Conservation (phyloP, 1,140 invertebrate genomes). For the Drosophila bipectinata region DNA sequence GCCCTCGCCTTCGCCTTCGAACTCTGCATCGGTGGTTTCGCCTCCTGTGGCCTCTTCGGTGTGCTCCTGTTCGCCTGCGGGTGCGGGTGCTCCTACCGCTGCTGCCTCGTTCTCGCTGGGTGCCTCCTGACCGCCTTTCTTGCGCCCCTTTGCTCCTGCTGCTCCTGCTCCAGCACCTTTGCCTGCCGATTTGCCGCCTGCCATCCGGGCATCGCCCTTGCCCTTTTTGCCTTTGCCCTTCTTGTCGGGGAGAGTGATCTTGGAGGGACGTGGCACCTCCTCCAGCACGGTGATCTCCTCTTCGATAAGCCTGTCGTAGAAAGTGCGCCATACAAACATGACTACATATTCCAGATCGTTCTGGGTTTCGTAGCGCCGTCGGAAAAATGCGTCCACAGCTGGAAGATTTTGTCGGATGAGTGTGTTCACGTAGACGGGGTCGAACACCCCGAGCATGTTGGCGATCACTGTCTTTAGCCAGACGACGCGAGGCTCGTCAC, state of each 20-base stretch:
- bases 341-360: slow-evolving; percentile 84
- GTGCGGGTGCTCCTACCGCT: not conserved
- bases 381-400: slow-evolving; percentile 77
- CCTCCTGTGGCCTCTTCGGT: slow-evolving; percentile 36
- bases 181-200: slow-evolving; percentile 37
- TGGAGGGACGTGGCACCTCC: slow-evolving; percentile 80
- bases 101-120: slow-evolving; percentile 27
- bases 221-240: slow-evolving; percentile 77
- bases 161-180: slow-evolving; percentile 8
- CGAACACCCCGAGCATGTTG: slow-evolving; percentile 74
- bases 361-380: slow-evolving; percentile 77
- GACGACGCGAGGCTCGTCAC: slow-evolving; percentile 61
- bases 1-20: slow-evolving; percentile 52
- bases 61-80: slow-evolving; percentile 20
- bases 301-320: slow-evolving; percentile 84
- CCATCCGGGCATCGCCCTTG: slow-evolving; percentile 54
- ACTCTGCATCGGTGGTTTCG: slow-evolving; percentile 54
- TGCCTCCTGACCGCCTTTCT: slow-evolving; percentile 70
- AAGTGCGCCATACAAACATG: slow-evolving; percentile 86
- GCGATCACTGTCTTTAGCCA: slow-evolving; percentile 77
- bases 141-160: slow-evolving; percentile 48
- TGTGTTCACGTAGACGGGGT: slow-evolving; percentile 67
- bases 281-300: slow-evolving; percentile 86
- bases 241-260: slow-evolving; percentile 42
- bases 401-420: slow-evolving; percentile 55